Percentiles rank a stretch among this genome's conserved stretches.
These are phyloP conservation scores for Cuniculus paca DNA, from an alignment of 2,797 vertebrate species.

Conservation along the genomic window DNA sequence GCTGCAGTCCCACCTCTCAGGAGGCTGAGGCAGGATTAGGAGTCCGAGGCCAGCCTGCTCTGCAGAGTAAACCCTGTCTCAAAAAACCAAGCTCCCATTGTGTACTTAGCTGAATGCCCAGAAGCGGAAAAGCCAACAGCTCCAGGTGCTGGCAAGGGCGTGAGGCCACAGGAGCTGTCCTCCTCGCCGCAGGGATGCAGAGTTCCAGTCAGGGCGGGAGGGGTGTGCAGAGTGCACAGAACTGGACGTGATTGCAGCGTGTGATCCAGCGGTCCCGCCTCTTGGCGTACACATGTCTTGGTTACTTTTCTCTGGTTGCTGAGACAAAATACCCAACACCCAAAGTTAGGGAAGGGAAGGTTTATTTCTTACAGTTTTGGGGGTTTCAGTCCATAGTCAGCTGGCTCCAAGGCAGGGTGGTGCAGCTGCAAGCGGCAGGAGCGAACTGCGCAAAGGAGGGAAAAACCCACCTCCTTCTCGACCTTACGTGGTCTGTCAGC, in stretches of 20 bases:
- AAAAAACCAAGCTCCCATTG: not conserved
- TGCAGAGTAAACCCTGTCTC: not conserved
- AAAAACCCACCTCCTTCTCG: too few relatives aligned
- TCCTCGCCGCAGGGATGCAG: not conserved
- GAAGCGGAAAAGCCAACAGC: not conserved
- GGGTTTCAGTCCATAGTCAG: too few relatives aligned
- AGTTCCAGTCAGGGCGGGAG: not conserved
- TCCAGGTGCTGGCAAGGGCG: not conserved
- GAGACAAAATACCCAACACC: too few relatives aligned
- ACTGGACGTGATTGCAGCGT: not conserved
- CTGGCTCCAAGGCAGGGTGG: too few relatives aligned
- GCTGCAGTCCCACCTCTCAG: not conserved
- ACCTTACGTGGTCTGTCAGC: too few relatives aligned
- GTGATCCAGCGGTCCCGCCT: not conserved
- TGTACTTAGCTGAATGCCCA: not conserved
- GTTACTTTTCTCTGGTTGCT: too few relatives aligned
- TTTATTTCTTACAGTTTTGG: too few relatives aligned
- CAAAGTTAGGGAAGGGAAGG: too few relatives aligned
- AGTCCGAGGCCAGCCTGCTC: not conserved
- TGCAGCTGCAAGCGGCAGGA: too few relatives aligned
- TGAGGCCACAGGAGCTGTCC: not conserved
- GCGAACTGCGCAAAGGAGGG: too few relatives aligned
- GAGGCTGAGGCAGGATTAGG: not conserved
- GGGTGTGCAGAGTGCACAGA: not conserved
- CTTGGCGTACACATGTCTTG: not conserved